These are phyloP conservation scores for Tor tambroides DNA, from an alignment of 2,113 vertebrate species.

Conservation along the genomic window DNA sequence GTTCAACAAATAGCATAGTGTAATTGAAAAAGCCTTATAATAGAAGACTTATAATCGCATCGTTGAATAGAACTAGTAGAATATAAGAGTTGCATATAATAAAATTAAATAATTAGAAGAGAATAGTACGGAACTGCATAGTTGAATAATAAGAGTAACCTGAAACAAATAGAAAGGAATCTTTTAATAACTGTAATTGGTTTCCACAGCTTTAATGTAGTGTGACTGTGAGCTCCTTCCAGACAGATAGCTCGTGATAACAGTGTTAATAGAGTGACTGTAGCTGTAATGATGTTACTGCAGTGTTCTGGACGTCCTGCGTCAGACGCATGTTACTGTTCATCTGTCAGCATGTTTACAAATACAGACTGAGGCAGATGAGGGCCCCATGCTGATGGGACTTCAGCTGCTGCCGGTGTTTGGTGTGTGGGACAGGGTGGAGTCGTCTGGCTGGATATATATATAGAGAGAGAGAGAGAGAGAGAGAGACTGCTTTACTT, in stretches of 20 bases:
- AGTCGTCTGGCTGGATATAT: constrained; percentile 55
- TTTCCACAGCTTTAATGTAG: neutral
- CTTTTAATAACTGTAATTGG: neutral
- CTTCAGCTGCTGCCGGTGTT: constrained; percentile 36
- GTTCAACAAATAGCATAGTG: neutral
- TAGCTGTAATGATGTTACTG: neutral
- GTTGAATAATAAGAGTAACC: neutral
- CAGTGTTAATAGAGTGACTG: too few relatives aligned
- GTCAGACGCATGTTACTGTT: neutral
- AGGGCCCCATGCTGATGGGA: neutral
- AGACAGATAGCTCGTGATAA: too few relatives aligned
- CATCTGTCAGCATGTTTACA: neutral
- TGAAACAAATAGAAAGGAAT: neutral
- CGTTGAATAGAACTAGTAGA: too few relatives aligned
- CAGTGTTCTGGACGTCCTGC: neutral
- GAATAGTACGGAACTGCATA: neutral
- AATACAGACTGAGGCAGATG: neutral
- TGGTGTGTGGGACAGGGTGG: constrained; percentile 59
- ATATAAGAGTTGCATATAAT: too few relatives aligned
- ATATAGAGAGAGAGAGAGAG: constrained; percentile 39
- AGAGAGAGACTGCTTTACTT: constrained; percentile 67
- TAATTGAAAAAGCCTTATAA: neutral
- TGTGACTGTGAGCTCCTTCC: neutral
- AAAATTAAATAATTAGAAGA: too few relatives aligned
- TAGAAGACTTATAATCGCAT: neutral